Conservation (phyloP, 2,888 invertebrate genomes). For the Macaria notata region DNA sequence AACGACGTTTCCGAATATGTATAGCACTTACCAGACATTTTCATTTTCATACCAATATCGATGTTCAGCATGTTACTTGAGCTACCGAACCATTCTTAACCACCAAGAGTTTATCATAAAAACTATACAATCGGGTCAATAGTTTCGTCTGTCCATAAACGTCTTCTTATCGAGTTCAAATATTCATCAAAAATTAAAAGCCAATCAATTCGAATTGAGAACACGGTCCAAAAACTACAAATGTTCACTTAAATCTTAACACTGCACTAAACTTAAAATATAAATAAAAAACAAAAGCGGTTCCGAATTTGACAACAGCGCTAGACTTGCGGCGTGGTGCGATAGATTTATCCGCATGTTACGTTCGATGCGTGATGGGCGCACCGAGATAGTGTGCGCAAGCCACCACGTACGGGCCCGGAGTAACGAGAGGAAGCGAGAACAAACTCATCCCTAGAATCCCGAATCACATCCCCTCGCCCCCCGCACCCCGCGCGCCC, state of each 20-base stretch:
- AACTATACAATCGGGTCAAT: too few species aligned
- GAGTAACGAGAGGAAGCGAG: slow-evolving; percentile 80
- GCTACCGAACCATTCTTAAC: slow-evolving; percentile 24
- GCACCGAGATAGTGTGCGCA: slow-evolving; percentile 62
- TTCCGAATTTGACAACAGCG: neutral
- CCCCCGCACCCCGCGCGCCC: slow-evolving; percentile 59
- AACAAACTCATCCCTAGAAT: slow-evolving; percentile 82
- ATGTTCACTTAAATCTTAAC: neutral
- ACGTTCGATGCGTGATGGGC: slow-evolving; percentile 49
- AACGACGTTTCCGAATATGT: neutral
- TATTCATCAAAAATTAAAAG: too few species aligned
- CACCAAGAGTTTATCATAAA: neutral
- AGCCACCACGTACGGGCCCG: slow-evolving; percentile 73
- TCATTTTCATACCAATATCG: slow-evolving; percentile 64
- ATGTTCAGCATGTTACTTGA: slow-evolving; percentile 52
- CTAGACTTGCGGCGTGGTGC: slow-evolving; percentile 32
- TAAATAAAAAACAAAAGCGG: neutral
- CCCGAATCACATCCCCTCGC: slow-evolving; percentile 79
- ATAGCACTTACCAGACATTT: slow-evolving; percentile 71
- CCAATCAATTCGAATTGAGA: too few species aligned
- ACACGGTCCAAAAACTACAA: too few species aligned
- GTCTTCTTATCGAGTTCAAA: too few species aligned
- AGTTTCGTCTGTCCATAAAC: too few species aligned
- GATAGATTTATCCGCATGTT: slow-evolving; percentile 40
- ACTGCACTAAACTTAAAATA: slow-evolving; percentile 18